phyloP scores from a whole-genome alignment of 23 tunicate genomes.

The Trididemnum nubilum region DNA sequence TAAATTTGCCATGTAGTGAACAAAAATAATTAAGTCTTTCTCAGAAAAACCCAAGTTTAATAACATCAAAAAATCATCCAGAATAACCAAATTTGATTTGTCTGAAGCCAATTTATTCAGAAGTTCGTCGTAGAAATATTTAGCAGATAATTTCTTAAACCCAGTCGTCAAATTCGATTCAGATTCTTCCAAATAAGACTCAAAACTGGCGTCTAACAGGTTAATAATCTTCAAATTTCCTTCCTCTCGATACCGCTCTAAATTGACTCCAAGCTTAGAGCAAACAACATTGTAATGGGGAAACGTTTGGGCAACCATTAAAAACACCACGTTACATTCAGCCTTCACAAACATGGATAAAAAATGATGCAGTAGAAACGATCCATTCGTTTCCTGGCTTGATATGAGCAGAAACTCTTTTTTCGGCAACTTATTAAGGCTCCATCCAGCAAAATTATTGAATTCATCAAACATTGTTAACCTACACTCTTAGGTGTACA shows the following conservation, averaged over 20 bases:
- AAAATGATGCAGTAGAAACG: slow-evolving; percentile 76
- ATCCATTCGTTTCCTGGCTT: slow-evolving; percentile 37
- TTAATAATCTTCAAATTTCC: slow-evolving; percentile 34
- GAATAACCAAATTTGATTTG: slow-evolving; percentile 10
- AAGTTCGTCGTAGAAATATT: neutral
- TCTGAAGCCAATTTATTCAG: neutral
- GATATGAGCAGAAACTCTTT: slow-evolving; percentile 41
- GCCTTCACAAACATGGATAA: slow-evolving; percentile 52
- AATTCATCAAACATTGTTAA: slow-evolving; percentile 73
- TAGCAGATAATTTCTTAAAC: slow-evolving; percentile 12
- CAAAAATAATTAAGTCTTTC: slow-evolving; percentile 29
- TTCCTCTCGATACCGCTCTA: slow-evolving; percentile 19
- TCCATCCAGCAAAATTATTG: slow-evolving; percentile 64
- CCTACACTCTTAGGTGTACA: too few relatives aligned
- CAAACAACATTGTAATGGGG: slow-evolving; percentile 70
- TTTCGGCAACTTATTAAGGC: slow-evolving; percentile 12
- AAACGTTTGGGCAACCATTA: slow-evolving; percentile 51
- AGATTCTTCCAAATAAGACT: neutral
- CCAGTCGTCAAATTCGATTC: neutral
- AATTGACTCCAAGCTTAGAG: slow-evolving; percentile 49
- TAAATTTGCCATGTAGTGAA: slow-evolving; percentile 41
- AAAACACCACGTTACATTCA: slow-evolving; percentile 41
- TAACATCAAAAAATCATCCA: slow-evolving; percentile 62
- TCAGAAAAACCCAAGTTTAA: slow-evolving; percentile 34
- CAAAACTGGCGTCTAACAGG: slow-evolving; percentile 28